Evolutionary conservation across 2,797 vertebrate species (phyloP).

Genomic region (Staurois parvus): DNA sequence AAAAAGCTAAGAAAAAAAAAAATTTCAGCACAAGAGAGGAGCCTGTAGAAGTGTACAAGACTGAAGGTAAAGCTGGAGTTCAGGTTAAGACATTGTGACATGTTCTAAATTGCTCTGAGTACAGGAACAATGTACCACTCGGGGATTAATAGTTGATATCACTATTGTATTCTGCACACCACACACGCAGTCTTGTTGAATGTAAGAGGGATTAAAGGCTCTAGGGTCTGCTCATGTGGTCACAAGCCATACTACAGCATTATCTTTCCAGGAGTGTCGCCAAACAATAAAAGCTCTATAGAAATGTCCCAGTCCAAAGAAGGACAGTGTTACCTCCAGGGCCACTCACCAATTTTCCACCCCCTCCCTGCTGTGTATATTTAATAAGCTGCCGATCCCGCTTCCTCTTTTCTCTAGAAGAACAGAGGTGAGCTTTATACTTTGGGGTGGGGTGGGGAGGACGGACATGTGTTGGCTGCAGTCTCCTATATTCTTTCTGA

Average conservation of each 20-base stretch:
- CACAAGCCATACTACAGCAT: conserved; percentile 24
- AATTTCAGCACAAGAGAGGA: no score
- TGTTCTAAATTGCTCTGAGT: no score
- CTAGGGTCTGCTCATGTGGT: conserved; percentile 37
- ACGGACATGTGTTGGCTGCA: background rate
- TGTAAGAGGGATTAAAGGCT: conserved; percentile 45
- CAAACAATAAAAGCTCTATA: conserved; percentile 45
- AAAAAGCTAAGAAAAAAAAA: no score
- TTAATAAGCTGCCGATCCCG: conserved; percentile 37
- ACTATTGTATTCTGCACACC: background rate
- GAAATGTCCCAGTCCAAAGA: conserved; percentile 31
- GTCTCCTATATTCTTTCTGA: background rate
- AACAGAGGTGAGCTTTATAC: conserved; percentile 36
- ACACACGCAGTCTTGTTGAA: background rate
- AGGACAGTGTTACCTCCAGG: conserved; percentile 37
- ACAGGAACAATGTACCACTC: background rate
- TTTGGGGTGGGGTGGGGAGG: background rate
- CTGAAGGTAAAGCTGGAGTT: no score
- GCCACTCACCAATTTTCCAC: conserved; percentile 14
- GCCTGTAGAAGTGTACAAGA: no score
- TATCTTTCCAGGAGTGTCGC: conserved; percentile 39
- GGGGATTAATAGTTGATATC: background rate
- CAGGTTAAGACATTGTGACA: no score
- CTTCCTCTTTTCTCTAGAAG: conserved; percentile 24
- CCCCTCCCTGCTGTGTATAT: conserved; percentile 20